These are phyloP conservation scores for Echiichthys vipera DNA, from an alignment of 2,797 vertebrate genomes.

Conservation along the genomic window DNA sequence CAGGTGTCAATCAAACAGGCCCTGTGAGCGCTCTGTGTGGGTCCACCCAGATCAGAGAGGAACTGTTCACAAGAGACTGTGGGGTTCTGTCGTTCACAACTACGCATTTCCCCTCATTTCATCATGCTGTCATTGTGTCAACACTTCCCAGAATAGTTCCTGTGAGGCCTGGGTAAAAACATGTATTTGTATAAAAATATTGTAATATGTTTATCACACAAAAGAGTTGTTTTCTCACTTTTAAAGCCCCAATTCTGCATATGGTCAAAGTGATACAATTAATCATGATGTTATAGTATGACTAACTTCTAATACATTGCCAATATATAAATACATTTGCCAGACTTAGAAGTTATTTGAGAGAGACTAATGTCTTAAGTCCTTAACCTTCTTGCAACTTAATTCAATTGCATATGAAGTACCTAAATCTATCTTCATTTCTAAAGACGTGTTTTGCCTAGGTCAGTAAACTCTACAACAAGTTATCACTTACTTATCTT, in stretches of 20 bases:
- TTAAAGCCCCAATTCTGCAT: slow-evolving; percentile 5
- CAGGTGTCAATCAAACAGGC: slow-evolving; percentile 64
- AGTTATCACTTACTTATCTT: slow-evolving; percentile 18
- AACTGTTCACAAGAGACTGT: slow-evolving; percentile 85
- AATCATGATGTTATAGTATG: background rate
- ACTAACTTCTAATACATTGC: background rate
- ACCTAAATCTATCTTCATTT: background rate
- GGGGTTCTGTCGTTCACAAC: slow-evolving; percentile 86
- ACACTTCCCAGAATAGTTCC: slow-evolving; percentile 37
- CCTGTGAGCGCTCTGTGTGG: slow-evolving; percentile 57
- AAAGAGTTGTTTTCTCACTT: slow-evolving; percentile 7
- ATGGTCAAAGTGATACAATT: background rate
- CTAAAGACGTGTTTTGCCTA: slow-evolving; percentile 47
- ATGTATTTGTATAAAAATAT: slow-evolving; percentile 27
- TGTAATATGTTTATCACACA: slow-evolving; percentile 24
- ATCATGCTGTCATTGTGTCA: slow-evolving; percentile 72
- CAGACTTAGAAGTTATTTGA: slow-evolving; percentile 3
- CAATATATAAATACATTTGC: background rate
- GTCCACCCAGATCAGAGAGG: slow-evolving; percentile 75
- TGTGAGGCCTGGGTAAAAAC: slow-evolving; percentile 55
- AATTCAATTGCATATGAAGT: slow-evolving; percentile 10
- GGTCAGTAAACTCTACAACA: slow-evolving; percentile 27
- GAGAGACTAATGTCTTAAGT: background rate
- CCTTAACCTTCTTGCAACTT: slow-evolving; percentile 11
- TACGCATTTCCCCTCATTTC: slow-evolving; percentile 77